These are phyloP conservation scores for Chymomyza amoena DNA, from an alignment of 2,888 invertebrate species.

Conservation along the genomic window DNA sequence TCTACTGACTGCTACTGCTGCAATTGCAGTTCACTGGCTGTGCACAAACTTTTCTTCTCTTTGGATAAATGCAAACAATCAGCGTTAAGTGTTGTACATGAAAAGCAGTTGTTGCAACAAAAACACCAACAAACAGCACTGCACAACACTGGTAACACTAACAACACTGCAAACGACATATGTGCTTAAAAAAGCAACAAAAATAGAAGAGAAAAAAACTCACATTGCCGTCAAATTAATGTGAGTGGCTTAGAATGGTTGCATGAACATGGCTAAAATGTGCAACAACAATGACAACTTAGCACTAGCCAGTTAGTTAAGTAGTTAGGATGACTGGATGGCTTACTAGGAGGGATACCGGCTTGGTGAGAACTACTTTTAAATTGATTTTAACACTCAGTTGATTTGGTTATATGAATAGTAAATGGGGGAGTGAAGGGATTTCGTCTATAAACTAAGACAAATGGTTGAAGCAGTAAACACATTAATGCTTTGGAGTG, in stretches of 20 bases:
- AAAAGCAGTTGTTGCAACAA: conserved; percentile 9
- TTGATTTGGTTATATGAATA: neutral
- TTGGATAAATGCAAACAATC: conserved; percentile 45
- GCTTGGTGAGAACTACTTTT: neutral
- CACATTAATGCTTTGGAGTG: too few relatives aligned
- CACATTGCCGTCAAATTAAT: conserved; percentile 33
- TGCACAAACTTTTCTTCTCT: conserved; percentile 19
- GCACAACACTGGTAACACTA: neutral
- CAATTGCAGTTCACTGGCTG: neutral
- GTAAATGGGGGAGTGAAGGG: neutral
- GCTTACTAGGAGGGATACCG: neutral
- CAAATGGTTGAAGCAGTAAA: too few relatives aligned
- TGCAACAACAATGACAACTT: neutral
- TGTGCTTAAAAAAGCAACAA: conserved; percentile 21
- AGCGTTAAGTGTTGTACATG: conserved; percentile 49
- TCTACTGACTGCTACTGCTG: neutral
- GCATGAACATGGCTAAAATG: neutral
- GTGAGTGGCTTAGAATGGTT: conserved; percentile 28
- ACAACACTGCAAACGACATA: neutral
- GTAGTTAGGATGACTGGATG: neutral
- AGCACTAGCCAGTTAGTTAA: neutral
- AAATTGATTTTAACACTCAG: neutral
- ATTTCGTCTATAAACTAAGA: too few relatives aligned
- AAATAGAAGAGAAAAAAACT: neutral
- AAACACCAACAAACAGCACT: neutral